A percentile compares a stretch with the other conserved stretches of the same genome.
phyloP scores from a whole-genome alignment of 2,888 invertebrate species.

The Noctua janthina region DNA sequence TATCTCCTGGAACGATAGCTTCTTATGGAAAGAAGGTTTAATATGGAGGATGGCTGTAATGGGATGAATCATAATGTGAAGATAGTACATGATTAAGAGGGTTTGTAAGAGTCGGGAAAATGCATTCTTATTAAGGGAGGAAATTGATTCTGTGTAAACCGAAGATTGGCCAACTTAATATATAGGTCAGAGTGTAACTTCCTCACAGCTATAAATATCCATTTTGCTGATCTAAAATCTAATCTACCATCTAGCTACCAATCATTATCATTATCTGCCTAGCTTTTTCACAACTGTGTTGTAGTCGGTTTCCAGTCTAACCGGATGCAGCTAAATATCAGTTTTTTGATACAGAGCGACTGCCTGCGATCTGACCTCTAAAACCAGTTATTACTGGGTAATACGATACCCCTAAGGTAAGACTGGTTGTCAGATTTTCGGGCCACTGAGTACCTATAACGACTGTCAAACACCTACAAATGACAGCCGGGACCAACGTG shows the following conservation, averaged over 20 bases:
- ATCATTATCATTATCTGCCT: not conserved
- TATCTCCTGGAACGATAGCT: not conserved
- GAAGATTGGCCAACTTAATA: too few relatives aligned
- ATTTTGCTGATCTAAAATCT: not conserved
- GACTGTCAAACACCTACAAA: not conserved
- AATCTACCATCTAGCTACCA: not conserved
- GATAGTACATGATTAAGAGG: slow-evolving; percentile 49
- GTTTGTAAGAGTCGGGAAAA: slow-evolving; percentile 2
- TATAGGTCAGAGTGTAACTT: not conserved
- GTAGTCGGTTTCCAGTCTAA: not conserved
- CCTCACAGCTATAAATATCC: not conserved
- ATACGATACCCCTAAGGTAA: not conserved
- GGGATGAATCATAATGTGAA: slow-evolving; percentile 36
- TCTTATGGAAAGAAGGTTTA: slow-evolving; percentile 17
- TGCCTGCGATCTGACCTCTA: not conserved
- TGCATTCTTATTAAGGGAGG: not conserved
- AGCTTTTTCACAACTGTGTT: not conserved
- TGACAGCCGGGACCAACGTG: too few relatives aligned
- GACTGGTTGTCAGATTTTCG: not conserved
- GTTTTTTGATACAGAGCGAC: not conserved
- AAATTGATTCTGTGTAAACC: slow-evolving; percentile 12
- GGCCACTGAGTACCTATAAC: not conserved
- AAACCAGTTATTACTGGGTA: not conserved
- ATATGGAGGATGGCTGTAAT: slow-evolving; percentile 21
- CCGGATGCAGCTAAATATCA: not conserved